Evolutionary conservation across 2,797 vertebrate species (phyloP).

Genomic region (Schizopygopsis malacanthus): DNA sequence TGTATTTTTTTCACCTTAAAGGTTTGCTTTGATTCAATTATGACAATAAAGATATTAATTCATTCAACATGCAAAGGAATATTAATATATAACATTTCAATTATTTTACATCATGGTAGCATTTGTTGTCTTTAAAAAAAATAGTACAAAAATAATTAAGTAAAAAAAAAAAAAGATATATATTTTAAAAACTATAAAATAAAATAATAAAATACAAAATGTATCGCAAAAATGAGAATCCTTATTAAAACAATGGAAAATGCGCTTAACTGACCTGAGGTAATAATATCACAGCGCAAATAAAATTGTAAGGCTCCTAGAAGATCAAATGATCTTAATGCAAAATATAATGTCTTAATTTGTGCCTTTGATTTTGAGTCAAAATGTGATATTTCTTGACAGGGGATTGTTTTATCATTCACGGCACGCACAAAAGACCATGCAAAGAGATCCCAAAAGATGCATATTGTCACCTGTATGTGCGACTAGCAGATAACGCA

Average conservation of each 20-base stretch:
- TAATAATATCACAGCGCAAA: not conserved
- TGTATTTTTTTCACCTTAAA: too few species aligned
- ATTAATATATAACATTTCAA: not conserved
- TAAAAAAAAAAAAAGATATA: not conserved
- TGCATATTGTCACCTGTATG: not conserved
- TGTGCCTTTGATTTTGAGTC: not conserved
- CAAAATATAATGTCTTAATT: not conserved
- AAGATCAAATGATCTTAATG: not conserved
- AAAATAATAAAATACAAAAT: not conserved
- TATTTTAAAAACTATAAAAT: not conserved
- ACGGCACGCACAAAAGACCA: not conserved
- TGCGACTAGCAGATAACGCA: not conserved
- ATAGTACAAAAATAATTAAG: not conserved
- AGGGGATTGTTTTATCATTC: not conserved
- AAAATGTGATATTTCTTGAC: not conserved
- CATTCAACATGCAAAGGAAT: not conserved
- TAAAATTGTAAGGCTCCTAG: too few species aligned
- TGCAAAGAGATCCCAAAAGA: not conserved
- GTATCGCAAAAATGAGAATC: not conserved
- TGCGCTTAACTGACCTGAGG: not conserved
- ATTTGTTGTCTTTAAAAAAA: not conserved
- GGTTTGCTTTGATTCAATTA: too few species aligned
- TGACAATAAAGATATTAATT: too few species aligned
- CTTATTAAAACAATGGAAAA: not conserved
- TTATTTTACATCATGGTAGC: not conserved